Evolutionary conservation across 2,113 vertebrate species (phyloP).

Genomic region (Atlantisia rogersi): DNA sequence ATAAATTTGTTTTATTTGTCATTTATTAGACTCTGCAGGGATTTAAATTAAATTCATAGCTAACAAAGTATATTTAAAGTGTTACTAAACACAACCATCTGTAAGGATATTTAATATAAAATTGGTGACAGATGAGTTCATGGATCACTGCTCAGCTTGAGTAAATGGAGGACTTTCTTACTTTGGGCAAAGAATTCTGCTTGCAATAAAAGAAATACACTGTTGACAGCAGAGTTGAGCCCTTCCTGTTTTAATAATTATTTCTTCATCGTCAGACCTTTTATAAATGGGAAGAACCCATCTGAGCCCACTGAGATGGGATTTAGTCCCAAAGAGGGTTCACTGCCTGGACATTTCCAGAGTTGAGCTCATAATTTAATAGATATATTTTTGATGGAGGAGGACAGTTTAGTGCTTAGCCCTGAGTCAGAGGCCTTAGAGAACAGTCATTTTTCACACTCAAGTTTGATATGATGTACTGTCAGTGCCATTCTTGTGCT

Average conservation of each 20-base stretch:
- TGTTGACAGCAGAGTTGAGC: background rate
- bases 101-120: background rate
- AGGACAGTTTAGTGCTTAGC: background rate
- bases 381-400: background rate
- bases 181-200: background rate
- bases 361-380: background rate
- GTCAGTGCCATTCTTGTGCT: background rate
- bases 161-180: background rate
- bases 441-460: background rate
- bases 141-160: background rate
- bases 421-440: background rate
- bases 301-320: background rate
- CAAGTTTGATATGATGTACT: rapidly evolving
- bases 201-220: background rate
- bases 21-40: background rate
- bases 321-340: too few relatives aligned
- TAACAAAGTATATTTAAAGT: background rate
- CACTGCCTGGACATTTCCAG: background rate
- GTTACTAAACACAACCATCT: background rate
- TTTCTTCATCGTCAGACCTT: background rate
- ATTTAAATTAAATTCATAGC: background rate
- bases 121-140: background rate
- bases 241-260: background rate
- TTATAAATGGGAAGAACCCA: background rate
- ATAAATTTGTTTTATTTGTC: background rate